Base-by-base conservation (phyloP, 2,888 invertebrate species). In the Sialis fuliginosa region DNA sequence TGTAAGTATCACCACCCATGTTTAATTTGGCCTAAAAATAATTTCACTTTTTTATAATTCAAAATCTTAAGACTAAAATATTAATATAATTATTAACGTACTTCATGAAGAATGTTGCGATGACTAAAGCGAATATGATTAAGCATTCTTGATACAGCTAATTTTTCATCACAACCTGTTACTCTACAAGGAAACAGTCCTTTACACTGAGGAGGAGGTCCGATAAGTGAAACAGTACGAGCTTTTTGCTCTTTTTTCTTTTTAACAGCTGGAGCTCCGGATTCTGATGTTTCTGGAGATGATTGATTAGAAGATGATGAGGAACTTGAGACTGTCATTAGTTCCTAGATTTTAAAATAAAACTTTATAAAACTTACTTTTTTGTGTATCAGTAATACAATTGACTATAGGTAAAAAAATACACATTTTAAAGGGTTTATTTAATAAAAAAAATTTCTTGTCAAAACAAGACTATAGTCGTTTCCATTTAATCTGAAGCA, bases 111-210 rank as follows among this genome's bases (percentile, higher is more conserved):
- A 22, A 22, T 22, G 22, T 22, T 22, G 22, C 22, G 22, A 52
- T 75, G 74, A 54, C 59, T 66, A 56, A 66, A 67, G 47, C 69
- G 68, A 35, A 74, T 59, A 54, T 75, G 74, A 52, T 70, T 68
- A 45, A 74, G 60, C 56, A 75, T 59, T 44, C 70, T 62, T 12
- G 62, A 68, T 42, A 67, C 56, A 2, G 68, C 66, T 12, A 69
- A 56, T 49, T 66, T 56, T 40, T 62, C 60, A 3, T 55, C 55
- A 50, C 69, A 70, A 8, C 62, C 60, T 48, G 57, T 64, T 52
- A 71, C 67, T 53, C 68, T 66, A 53, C 73, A 74, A 32, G 71
- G 70, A 54, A 70, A 74, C 30, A 63, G 53, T 4, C 72, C 72
- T 53, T 67, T 70, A 59, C 46, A 64, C 55, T 54, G 62, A 54